Evolutionary conservation across 53 echinoderm and acorn worm genomes (phyloP), one percentile per base, ranked within the genome.

Genomic region (Mesocentrotus franciscanus): DNA sequence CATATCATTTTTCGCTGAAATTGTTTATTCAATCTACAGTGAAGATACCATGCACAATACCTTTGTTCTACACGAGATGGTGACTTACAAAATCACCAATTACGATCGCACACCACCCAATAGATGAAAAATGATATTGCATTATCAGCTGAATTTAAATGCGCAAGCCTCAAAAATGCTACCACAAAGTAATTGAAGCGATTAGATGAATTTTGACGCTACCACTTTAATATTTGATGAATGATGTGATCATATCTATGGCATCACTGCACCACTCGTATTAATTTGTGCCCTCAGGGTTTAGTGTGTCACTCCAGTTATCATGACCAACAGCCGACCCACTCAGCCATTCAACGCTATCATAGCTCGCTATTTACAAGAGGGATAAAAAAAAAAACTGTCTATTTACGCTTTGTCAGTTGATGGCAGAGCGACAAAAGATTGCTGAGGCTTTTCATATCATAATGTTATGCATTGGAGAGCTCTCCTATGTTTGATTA

Each of bases 191-290:
- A 92, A 92, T 92, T 92, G 92, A 92, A 92, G 92, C 92, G 92
- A 92, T 92, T 92, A 92, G 92, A 92, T 92, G 92, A 71, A 92
- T 92, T 87, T 92, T 92, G 92, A 92, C 74, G 74, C 74, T 92
- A 92, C 72, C 92, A 92, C 92, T 92, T 92, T 92, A 92, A 92
- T 92, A 92, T 93, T 93, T 93, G 93, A 93, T 93, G 93, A 93
- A 93, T 93, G 93, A 93, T 93, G 79, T 60, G 93, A 81, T 93
- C 93, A 93, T 93, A 93, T 93, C 93, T 93, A 81, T 78, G 93
- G 81, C 93, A 93, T 79, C 93, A 78, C 76, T 72, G 30, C 92
- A 56, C 36, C 76, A 76, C 79, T 93, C 66, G 81, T 93, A 93
- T 93, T 93, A 93, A 93, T 93, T 81, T 93, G 78, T 93, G 78